phyloP scores from a whole-genome alignment of 2,113 vertebrate genomes.

The Oryzias javanicus region DNA sequence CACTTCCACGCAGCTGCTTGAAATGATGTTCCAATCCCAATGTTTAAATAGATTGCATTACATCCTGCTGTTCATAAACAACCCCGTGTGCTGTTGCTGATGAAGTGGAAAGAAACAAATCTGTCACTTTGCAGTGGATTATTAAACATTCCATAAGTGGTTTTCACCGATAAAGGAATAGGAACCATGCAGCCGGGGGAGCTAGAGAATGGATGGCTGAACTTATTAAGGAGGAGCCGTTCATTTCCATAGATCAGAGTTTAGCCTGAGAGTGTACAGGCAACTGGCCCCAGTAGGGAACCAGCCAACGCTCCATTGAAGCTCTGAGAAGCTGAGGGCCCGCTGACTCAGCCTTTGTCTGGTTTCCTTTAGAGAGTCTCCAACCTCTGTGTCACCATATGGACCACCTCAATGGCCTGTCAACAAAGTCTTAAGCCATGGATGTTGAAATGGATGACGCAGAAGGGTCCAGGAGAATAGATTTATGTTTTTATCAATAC shows the following conservation, averaged over 20 bases:
- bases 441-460: conserved; percentile 44
- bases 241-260: conserved; percentile 62
- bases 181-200: conserved; percentile 35
- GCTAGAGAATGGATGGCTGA: conserved; percentile 64
- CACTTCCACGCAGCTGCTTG: not conserved
- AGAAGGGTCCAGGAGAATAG: conserved; percentile 40
- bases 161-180: conserved; percentile 46
- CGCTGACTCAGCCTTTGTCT: conserved; percentile 71
- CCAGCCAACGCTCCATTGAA: conserved; percentile 58
- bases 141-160: conserved; percentile 54
- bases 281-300: conserved; percentile 62
- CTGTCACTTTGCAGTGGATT: conserved; percentile 34
- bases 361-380: conserved; percentile 42
- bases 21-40: not conserved
- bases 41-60: not conserved
- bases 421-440: conserved; percentile 49
- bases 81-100: conserved; percentile 9
- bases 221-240: conserved; percentile 51
- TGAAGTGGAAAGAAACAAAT: conserved; percentile 18
- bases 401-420: conserved; percentile 66
- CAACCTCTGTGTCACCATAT: conserved; percentile 56
- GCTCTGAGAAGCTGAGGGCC: conserved; percentile 48
- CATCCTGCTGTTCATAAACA: not conserved
- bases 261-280: conserved; percentile 56
- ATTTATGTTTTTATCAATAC: conserved; percentile 14